A percentile compares a stretch with the other conserved stretches of the same genome.
Conservation (phyloP, 2,888 invertebrate species). For the Sphecodes monilicornis region DNA sequence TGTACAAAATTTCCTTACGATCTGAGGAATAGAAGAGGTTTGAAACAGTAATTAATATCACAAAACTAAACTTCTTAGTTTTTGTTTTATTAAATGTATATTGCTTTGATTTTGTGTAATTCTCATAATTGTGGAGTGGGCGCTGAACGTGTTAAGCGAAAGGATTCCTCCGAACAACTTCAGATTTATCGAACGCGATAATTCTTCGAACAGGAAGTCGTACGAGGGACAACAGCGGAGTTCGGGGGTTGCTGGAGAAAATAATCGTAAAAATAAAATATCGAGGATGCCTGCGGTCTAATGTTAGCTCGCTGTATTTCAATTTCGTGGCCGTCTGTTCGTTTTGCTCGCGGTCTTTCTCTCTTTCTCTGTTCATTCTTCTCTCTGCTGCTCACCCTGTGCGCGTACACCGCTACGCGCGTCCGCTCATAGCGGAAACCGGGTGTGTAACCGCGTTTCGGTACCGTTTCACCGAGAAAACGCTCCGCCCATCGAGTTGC, state of each 20-base stretch:
- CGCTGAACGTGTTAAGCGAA: too few species aligned
- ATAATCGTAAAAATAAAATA: slow-evolving; percentile 70
- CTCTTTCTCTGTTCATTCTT: slow-evolving; percentile 39
- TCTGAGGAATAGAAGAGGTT: too few species aligned
- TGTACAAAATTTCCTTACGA: too few species aligned
- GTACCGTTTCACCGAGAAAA: slow-evolving; percentile 64
- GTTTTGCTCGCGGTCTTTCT: too few species aligned
- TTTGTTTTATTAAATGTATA: too few species aligned
- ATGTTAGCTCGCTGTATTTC: slow-evolving; percentile 68
- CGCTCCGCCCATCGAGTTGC: slow-evolving; percentile 43
- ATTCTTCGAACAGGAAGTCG: background rate
- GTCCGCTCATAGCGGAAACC: slow-evolving; percentile 66
- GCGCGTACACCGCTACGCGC: slow-evolving; percentile 47
- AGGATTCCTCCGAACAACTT: too few species aligned
- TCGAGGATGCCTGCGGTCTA: slow-evolving; percentile 56
- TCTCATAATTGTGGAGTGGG: too few species aligned
- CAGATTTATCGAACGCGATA: background rate
- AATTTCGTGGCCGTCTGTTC: slow-evolving; percentile 31
- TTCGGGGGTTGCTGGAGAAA: too few species aligned
- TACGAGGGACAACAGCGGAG: background rate
- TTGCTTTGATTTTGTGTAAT: too few species aligned
- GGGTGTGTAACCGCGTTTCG: slow-evolving; percentile 65
- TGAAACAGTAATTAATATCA: too few species aligned
- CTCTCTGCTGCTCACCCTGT: slow-evolving; percentile 42
- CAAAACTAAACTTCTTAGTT: too few species aligned